Percentiles rank a stretch among this genome's conserved stretches.
phyloP scores from a whole-genome alignment of 1,140 invertebrate species.

The Philopotamus ludificatus region DNA sequence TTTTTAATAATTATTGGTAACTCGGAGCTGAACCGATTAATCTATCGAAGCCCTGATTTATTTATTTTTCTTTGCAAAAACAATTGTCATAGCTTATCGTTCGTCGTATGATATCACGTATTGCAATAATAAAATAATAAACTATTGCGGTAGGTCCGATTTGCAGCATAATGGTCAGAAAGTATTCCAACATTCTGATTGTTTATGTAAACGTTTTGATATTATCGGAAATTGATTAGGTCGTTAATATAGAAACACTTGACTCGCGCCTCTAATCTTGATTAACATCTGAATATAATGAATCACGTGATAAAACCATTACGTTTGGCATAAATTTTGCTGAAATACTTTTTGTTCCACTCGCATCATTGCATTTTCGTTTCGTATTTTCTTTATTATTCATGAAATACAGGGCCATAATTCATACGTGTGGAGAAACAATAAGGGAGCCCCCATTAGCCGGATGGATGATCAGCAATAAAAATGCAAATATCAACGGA shows the following conservation, averaged over 20 bases:
- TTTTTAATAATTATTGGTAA: no score
- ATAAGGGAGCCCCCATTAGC: background rate
- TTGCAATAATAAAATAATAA: no score
- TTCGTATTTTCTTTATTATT: background rate
- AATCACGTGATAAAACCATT: background rate
- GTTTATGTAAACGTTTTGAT: background rate
- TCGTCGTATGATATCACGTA: no score
- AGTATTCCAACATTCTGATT: background rate
- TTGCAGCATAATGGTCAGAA: no score
- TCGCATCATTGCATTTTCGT: background rate
- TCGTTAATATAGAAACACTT: conserved; percentile 2
- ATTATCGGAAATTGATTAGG: background rate
- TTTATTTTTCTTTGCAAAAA: no score
- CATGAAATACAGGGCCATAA: background rate
- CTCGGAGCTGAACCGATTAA: no score
- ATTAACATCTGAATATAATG: background rate
- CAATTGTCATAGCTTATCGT: no score
- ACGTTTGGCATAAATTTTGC: no score
- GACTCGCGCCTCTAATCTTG: background rate
- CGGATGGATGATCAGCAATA: conserved; percentile 17
- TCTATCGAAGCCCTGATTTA: no score
- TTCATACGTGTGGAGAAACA: background rate
- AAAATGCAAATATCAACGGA: conserved; percentile 26
- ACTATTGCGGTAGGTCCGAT: no score
- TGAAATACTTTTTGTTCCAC: background rate